These are phyloP conservation scores for Odontamblyopus rebecca DNA, from an alignment of 2,797 vertebrate genomes.

Conservation along the genomic window DNA sequence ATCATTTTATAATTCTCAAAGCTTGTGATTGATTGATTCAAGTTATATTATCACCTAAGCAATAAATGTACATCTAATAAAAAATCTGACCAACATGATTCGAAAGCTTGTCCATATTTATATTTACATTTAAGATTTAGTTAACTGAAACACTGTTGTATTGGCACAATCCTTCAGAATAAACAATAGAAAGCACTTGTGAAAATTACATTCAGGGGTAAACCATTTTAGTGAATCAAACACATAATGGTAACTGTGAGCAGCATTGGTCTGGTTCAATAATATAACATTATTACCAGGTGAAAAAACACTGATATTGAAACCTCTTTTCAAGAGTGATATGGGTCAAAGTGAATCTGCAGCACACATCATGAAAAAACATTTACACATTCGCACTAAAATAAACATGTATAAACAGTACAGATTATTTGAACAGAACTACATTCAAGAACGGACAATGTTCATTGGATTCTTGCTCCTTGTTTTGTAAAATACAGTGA, in stretches of 20 bases:
- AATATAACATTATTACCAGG: background rate
- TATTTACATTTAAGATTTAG: background rate
- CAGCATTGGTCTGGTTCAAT: background rate
- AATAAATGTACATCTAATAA: background rate
- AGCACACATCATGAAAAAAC: no score
- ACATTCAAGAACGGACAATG: no score
- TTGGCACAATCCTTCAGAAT: background rate
- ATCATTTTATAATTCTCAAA: background rate
- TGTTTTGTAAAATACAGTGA: no score
- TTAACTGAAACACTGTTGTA: background rate
- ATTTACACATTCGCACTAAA: no score
- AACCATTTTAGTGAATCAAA: background rate
- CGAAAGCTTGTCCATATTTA: background rate
- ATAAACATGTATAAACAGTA: no score
- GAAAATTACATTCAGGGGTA: slow-evolving; percentile 2
- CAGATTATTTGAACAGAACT: no score
- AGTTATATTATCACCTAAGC: background rate
- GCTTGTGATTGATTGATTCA: background rate
- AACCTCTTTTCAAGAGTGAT: no score
- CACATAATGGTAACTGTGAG: background rate
- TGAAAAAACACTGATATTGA: no score
- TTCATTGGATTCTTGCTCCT: no score
- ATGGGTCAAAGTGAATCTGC: no score
- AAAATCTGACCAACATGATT: background rate
- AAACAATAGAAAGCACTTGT: slow-evolving; percentile 8